Evolutionary conservation across 2,113 vertebrate species (phyloP), one percentile per base, ranked within the genome.

Genomic region (Picathartes gymnocephalus): DNA sequence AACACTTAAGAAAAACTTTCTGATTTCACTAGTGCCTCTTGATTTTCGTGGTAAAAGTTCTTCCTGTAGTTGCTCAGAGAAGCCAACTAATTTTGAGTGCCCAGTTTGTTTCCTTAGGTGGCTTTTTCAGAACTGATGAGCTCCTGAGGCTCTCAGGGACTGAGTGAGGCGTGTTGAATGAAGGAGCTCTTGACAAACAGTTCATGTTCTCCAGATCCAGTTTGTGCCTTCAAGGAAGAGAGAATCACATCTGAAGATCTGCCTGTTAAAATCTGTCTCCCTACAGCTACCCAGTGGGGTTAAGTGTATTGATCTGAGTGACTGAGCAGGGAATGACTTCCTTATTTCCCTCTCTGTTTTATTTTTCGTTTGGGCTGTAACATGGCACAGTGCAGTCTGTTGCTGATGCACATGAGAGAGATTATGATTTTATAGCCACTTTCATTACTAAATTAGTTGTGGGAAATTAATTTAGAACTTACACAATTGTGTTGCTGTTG

Each of bases 401-500:
- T 87, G 85, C 71, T 65, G 93, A 95, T 92, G 88, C 94, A 73
- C 90, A 65, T 72, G 95, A 96, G 96, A 86, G 27, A 53, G 70
- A 94, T 93, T 77, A 86, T 57, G 76, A 50, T 83, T 95, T 97
- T 93, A 90, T 93, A 93, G 88, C 60, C 35, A 9, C 91, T 93
- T 88, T 95, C 85, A 56, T 92, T 93, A 66, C 94, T 89, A 53
- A 84, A 91, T 92, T 87, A 56, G 91, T 92, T 90, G 58, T 80
- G 86, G 97, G 81, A 95, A 91, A 85, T 96, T 96, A 90, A 96
- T 93, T 95, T 95, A 80, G 60, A 81, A 92, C 84, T 90, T 72
- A 81, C 85, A 73, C 56, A 66, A 51, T 85, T 94, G 81, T 95
- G 54, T 72, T 92, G 6, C 51, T 81, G 13, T 95, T 92, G 81